A percentile compares a stretch with the other conserved stretches of the same genome.
These are phyloP conservation scores for Sterrhoptilus dennistouni DNA, from an alignment of 2,113 vertebrate species.

Conservation along the genomic window DNA sequence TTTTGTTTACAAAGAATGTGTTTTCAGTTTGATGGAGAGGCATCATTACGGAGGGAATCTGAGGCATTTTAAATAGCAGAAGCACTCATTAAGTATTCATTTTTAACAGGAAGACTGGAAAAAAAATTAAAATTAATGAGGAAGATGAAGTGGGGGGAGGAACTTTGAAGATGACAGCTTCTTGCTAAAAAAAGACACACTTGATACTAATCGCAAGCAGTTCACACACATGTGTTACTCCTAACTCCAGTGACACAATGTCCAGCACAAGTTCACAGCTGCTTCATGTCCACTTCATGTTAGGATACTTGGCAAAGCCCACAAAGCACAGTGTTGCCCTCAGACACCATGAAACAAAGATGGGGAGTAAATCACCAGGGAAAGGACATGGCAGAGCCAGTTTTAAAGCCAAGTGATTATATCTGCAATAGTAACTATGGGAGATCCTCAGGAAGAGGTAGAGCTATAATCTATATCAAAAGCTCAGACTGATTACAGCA, in stretches of 20 bases:
- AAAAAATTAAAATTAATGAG: slow-evolving; percentile 72
- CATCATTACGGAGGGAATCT: slow-evolving; percentile 66
- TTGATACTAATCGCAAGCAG: slow-evolving; percentile 53
- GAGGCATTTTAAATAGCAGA: slow-evolving; percentile 64
- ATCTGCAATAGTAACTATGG: not conserved
- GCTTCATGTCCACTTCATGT: not conserved
- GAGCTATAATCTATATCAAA: not conserved
- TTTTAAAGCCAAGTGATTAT: not conserved
- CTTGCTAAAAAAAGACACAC: slow-evolving; percentile 45
- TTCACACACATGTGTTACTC: not conserved
- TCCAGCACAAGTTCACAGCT: slow-evolving; percentile 6
- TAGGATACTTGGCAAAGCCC: not conserved
- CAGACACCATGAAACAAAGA: not conserved
- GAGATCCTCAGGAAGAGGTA: not conserved
- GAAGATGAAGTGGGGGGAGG: not conserved
- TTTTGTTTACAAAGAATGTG: slow-evolving; percentile 63
- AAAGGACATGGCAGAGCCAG: not conserved
- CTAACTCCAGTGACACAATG: not conserved
- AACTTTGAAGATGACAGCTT: slow-evolving; percentile 60
- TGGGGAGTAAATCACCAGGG: not conserved
- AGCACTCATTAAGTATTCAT: slow-evolving; percentile 68
- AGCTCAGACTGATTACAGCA: not conserved
- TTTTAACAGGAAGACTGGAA: slow-evolving; percentile 65
- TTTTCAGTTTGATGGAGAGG: slow-evolving; percentile 67
- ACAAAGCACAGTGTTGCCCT: not conserved